phyloP scores from a whole-genome alignment of 2,888 invertebrate genomes.

The Nomada lathburiana region DNA sequence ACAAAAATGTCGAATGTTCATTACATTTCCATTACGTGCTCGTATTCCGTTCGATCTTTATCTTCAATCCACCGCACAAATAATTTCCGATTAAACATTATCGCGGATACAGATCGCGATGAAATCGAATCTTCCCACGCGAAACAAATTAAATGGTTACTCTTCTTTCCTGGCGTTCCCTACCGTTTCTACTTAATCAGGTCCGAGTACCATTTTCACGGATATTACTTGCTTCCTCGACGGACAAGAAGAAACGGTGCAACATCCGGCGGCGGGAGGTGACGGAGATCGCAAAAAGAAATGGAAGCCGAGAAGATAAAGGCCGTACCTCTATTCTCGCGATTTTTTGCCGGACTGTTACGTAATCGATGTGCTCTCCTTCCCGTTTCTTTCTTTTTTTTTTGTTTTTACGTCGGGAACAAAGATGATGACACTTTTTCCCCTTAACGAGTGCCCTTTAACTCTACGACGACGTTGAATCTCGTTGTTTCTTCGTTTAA shows the following conservation, averaged over 20 bases:
- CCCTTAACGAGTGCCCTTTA: slow-evolving; percentile 1
- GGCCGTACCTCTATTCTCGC: not conserved
- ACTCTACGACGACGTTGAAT: not conserved
- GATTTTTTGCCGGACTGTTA: slow-evolving; percentile 12
- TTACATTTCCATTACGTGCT: too few species aligned
- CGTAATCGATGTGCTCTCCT: slow-evolving; percentile 14
- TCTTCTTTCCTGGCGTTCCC: not conserved
- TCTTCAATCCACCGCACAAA: not conserved
- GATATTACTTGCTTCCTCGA: slow-evolving; percentile 16
- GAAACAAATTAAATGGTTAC: slow-evolving; percentile 11
- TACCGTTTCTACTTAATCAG: not conserved
- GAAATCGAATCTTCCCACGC: not conserved
- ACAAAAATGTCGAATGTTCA: too few species aligned
- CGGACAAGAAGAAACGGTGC: not conserved
- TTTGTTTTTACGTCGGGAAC: not conserved
- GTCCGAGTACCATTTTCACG: not conserved
- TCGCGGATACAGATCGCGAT: too few species aligned
- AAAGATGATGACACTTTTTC: slow-evolving; percentile 21
- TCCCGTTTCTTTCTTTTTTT: not conserved
- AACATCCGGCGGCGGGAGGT: not conserved
- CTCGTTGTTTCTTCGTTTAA: not conserved
- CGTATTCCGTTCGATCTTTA: not conserved
- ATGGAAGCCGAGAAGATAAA: slow-evolving; percentile 8
- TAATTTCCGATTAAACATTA: slow-evolving; percentile 18
- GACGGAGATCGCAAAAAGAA: not conserved